Percentiles rank a stretch among this genome's conserved stretches.
Conservation (phyloP, 2,113 vertebrate species). For the Mobula hypostoma region DNA sequence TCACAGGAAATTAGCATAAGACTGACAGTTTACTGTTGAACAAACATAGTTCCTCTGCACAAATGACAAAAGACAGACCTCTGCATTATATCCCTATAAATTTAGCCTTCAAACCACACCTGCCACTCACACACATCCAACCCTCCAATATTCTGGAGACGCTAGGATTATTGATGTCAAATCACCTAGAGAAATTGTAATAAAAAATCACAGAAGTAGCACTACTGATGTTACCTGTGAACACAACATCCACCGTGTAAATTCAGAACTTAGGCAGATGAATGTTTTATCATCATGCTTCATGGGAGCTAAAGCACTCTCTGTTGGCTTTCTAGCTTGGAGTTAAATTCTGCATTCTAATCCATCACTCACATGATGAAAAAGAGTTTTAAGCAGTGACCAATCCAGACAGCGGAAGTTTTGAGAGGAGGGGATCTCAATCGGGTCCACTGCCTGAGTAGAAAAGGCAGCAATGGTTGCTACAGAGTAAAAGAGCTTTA, state of each 20-base stretch:
- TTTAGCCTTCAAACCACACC: background rate
- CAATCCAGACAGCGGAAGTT: too few species aligned
- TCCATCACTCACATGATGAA: background rate
- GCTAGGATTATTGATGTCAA: background rate
- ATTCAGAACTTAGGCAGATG: background rate
- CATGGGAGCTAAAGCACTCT: background rate
- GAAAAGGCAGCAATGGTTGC: too few species aligned
- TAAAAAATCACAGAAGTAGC: background rate
- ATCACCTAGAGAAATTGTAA: background rate
- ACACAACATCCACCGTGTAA: background rate
- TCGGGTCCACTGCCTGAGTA: too few species aligned
- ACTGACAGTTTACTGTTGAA: background rate
- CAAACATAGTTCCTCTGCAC: background rate
- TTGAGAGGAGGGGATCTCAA: too few species aligned
- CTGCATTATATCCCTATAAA: background rate
- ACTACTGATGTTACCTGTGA: background rate
- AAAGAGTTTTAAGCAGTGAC: too few species aligned
- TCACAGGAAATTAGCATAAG: background rate
- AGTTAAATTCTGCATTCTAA: background rate
- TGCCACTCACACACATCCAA: background rate
- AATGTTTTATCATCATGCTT: background rate
- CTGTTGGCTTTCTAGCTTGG: background rate
- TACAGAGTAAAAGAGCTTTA: too few species aligned
- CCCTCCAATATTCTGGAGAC: background rate
- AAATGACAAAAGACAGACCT: background rate